phyloP scores from a whole-genome alignment of 2,888 invertebrate species.

The Lissocephala sabroskyi region DNA sequence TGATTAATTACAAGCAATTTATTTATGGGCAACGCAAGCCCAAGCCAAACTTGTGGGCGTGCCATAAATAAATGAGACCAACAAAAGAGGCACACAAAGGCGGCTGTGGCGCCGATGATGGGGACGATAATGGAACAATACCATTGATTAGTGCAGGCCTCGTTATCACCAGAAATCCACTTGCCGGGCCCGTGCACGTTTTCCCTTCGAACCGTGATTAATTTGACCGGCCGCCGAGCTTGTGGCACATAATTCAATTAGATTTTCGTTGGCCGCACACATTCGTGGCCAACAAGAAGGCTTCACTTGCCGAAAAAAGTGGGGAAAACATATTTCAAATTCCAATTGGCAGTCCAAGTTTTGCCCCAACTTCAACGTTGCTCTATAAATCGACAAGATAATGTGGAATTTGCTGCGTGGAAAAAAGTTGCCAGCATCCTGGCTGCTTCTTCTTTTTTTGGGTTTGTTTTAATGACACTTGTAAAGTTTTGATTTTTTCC shows the following conservation, averaged over 20 bases:
- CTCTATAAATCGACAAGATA: conserved; percentile 44
- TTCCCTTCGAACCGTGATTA: no score
- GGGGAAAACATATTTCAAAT: conserved; percentile 22
- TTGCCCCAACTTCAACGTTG: background rate
- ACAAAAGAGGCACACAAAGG: conserved; percentile 6
- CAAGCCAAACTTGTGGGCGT: conserved; percentile 16
- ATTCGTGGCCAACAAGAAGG: conserved; percentile 46
- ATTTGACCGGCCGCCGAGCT: no score
- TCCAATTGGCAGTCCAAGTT: conserved; percentile 12
- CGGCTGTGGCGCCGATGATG: conserved; percentile 32
- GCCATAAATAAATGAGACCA: conserved; percentile 19
- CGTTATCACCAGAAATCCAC: no score
- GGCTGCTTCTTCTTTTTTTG: conserved; percentile 28
- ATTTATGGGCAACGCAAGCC: conserved; percentile 24
- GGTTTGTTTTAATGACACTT: conserved; percentile 63
- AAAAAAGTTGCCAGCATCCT: conserved; percentile 19
- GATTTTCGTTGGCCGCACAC: conserved; percentile 27
- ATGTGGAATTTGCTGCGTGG: conserved; percentile 21
- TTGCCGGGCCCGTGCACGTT: no score
- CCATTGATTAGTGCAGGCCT: background rate
- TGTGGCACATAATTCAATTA: conserved; percentile 43
- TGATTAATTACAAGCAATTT: conserved; percentile 60
- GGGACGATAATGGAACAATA: conserved; percentile 15
- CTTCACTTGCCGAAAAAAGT: conserved; percentile 27
- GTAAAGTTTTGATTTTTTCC: conserved; percentile 50